A percentile compares a stretch with the other conserved stretches of the same genome.
phyloP scores from a whole-genome alignment of 2,888 invertebrate species.

The Mimachlamys varia region DNA sequence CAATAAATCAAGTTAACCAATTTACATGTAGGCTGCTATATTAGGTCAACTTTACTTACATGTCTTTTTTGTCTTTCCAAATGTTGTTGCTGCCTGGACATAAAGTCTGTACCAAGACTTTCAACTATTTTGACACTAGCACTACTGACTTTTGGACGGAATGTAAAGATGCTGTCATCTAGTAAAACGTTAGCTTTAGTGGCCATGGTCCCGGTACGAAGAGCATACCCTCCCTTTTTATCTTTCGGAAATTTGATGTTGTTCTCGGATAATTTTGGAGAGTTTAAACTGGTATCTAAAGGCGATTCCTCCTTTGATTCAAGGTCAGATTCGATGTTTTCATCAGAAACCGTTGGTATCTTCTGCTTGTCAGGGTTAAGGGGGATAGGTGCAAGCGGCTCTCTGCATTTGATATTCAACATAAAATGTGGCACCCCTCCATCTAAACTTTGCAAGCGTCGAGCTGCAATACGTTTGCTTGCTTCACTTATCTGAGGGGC shows the following conservation, averaged over 20 bases:
- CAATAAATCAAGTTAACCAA: no score
- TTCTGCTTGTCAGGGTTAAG: constrained; percentile 46
- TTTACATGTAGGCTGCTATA: no score
- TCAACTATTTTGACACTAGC: constrained; percentile 74
- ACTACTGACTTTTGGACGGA: constrained; percentile 72
- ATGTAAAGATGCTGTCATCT: constrained; percentile 74
- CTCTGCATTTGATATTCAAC: constrained; percentile 66
- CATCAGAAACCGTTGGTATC: constrained; percentile 37
- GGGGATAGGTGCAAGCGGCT: constrained; percentile 65
- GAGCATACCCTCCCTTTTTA: constrained; percentile 50
- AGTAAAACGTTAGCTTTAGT: constrained; percentile 59
- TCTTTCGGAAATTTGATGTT: constrained; percentile 38
- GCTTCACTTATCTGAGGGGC: constrained; percentile 67
- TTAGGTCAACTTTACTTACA: constrained; percentile 63
- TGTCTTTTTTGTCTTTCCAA: constrained; percentile 71
- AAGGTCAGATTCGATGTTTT: background rate
- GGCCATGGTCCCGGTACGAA: constrained; percentile 61
- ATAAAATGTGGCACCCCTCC: constrained; percentile 67
- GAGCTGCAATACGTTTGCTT: constrained; percentile 67
- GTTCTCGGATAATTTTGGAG: constrained; percentile 44
- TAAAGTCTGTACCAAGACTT: constrained; percentile 74
- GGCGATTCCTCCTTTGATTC: constrained; percentile 17
- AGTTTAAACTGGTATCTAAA: background rate
- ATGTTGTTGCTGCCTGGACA: constrained; percentile 74
- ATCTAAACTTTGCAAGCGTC: constrained; percentile 59